Base-by-base conservation (phyloP, 2,888 invertebrate species). In the Orthonevra nobilis region DNA sequence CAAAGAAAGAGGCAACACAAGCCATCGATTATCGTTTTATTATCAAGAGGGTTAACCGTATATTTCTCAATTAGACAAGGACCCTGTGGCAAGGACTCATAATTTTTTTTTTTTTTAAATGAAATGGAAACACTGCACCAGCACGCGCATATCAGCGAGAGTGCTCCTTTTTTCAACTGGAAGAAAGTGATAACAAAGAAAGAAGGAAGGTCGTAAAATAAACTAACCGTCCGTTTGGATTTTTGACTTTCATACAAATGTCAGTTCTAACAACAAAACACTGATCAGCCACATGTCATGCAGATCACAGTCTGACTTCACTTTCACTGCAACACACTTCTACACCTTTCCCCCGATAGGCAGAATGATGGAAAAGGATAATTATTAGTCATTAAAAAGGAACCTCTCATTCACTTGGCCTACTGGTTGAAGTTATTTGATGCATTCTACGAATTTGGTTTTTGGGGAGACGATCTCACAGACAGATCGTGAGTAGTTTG, bases 31-130 rank as follows among this genome's bases (percentile, higher is more conserved):
- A 73, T 73, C 42, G 38, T 61, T 66, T 73, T 68, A 56, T 73
- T 73, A 61, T 56, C 42, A 36, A 36, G 34, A 66, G 68, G 73
- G 66, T 79, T 73, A 73, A 68, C 48, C 73, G 73, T 79, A 30
- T 54, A 68, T 73, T 79, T 73, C 79, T 79, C 73, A 79, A 79
- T 79, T 79, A 79, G 73, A 79, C 46, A 64, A 73, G 73, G 66
- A 61, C 66, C 68, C 28, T 72, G 38, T 44, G 32, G 50, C 61
- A 64, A 64, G 46, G 50, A 40, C 26, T 23, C 32, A 58, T 61
- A 36, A 74, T 48, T 30, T 15, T 34, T 26, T 66, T 34, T 15
- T 42, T 20, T 38, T 36, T 26, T 34, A 30, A 26, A 1, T 7
- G 5, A 12, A 38, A 38, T 48, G 3, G 6, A 60, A 42, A 58